Evolutionary conservation across 2,888 invertebrate species (phyloP).

Genomic region (Eudasyphora cyanicolor): DNA sequence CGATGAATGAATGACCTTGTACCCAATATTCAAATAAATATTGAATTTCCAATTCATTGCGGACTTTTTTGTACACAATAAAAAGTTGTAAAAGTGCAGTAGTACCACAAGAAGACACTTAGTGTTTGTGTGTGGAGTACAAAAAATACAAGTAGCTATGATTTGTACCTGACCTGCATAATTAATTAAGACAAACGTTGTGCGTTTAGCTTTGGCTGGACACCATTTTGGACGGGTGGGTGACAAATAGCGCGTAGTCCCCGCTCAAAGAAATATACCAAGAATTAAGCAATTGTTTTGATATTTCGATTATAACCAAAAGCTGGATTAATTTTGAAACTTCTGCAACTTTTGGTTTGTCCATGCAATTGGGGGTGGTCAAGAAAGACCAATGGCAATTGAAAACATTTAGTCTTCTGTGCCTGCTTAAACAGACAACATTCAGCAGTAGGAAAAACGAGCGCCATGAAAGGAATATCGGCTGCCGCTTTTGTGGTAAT

Average conservation of each 20-base stretch:
- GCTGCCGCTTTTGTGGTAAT: slow-evolving; percentile 1
- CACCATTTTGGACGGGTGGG: slow-evolving; percentile 36
- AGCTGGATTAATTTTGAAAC: slow-evolving; percentile 42
- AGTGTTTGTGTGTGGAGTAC: neutral
- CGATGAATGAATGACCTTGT: slow-evolving; percentile 22
- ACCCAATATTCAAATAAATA: slow-evolving; percentile 6
- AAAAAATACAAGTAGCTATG: slow-evolving; percentile 7
- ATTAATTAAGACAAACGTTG: neutral
- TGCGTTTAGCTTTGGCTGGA: neutral
- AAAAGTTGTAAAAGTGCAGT: neutral
- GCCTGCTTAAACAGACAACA: slow-evolving; percentile 29
- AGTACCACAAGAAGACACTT: neutral
- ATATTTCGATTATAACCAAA: slow-evolving; percentile 39
- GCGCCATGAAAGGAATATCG: neutral
- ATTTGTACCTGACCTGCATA: slow-evolving; percentile 4
- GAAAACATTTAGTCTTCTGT: slow-evolving; percentile 39
- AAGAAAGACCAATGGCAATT: neutral
- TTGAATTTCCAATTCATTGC: slow-evolving; percentile 12
- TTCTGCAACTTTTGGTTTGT: slow-evolving; percentile 2
- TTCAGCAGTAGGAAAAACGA: neutral
- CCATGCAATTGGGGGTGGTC: neutral
- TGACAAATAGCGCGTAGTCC: slow-evolving; percentile 35
- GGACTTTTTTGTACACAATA: neutral
- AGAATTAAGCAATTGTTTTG: slow-evolving; percentile 52
- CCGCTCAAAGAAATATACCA: neutral